Evolutionary conservation across 2,113 vertebrate genomes (phyloP).

Genomic region (Hystrix brachyura): DNA sequence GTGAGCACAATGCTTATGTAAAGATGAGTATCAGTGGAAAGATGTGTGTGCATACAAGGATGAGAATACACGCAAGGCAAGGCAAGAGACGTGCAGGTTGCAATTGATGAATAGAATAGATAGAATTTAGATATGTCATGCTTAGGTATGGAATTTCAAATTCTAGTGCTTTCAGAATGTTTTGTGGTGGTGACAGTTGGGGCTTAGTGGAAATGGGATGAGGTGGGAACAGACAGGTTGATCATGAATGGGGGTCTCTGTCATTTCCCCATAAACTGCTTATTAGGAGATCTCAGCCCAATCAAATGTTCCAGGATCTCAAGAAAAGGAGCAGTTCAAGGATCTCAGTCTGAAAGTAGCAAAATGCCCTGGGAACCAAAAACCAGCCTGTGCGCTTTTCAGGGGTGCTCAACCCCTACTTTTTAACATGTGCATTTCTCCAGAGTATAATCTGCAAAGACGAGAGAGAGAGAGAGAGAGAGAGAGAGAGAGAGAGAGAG

Average conservation of each 20-base stretch:
- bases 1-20: no score
- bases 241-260: background rate
- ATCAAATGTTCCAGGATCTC: background rate
- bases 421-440: background rate
- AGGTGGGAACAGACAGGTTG: background rate
- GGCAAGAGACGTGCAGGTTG: no score
- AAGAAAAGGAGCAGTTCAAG: background rate
- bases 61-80: background rate
- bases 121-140: background rate
- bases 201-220: background rate
- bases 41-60: accelerated
- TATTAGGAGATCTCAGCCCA: background rate
- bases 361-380: background rate
- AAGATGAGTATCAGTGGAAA: background rate
- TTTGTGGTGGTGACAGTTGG: background rate
- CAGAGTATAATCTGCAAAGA: constrained; percentile 50
- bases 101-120: background rate
- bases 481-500: background rate
- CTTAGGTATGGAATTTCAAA: background rate
- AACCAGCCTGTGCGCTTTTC: background rate
- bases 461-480: background rate
- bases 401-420: background rate
- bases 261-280: background rate
- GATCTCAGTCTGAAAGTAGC: background rate
- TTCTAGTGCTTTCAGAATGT: background rate